A percentile compares a stretch with the other conserved stretches of the same genome.
These are phyloP conservation scores for Zosterops japonicus DNA, from an alignment of 2,113 vertebrate species.

Conservation along the genomic window DNA sequence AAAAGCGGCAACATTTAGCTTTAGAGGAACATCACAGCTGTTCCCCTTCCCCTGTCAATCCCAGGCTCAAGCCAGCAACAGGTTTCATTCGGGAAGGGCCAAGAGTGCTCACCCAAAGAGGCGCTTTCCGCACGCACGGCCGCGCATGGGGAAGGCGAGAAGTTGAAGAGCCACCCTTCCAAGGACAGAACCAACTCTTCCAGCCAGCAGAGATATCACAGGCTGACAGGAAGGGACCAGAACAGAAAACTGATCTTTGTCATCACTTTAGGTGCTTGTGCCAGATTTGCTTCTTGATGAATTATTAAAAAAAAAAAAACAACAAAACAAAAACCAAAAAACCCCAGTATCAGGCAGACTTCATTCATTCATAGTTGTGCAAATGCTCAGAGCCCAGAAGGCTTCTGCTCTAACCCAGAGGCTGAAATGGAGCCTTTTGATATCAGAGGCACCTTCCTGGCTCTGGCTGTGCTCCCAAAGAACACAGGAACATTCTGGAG, in stretches of 20 bases:
- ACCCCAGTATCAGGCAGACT: background rate
- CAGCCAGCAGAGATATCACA: background rate
- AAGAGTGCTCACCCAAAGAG: background rate
- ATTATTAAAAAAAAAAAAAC: background rate
- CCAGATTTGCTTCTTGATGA: slow-evolving; percentile 2
- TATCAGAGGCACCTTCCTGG: background rate
- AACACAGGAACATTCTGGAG: background rate
- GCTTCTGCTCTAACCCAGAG: background rate
- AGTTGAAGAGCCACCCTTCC: background rate
- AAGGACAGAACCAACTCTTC: background rate
- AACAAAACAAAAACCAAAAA: too few relatives aligned
- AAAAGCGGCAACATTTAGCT: slow-evolving; percentile 40
- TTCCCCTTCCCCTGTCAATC: slow-evolving; percentile 9
- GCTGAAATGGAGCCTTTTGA: background rate
- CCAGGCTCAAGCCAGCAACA: slow-evolving; percentile 5
- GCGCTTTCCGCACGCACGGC: fast-evolving
- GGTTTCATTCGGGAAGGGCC: background rate
- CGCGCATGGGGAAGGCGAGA: fast-evolving
- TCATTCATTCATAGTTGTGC: background rate
- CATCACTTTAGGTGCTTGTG: background rate
- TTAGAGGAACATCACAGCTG: slow-evolving; percentile 53
- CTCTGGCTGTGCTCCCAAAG: background rate
- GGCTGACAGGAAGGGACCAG: background rate
- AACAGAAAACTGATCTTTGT: background rate
- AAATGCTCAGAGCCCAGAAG: background rate